phyloP scores from a whole-genome alignment of 1,140 invertebrate genomes.

The Nasonia vitripennis region DNA sequence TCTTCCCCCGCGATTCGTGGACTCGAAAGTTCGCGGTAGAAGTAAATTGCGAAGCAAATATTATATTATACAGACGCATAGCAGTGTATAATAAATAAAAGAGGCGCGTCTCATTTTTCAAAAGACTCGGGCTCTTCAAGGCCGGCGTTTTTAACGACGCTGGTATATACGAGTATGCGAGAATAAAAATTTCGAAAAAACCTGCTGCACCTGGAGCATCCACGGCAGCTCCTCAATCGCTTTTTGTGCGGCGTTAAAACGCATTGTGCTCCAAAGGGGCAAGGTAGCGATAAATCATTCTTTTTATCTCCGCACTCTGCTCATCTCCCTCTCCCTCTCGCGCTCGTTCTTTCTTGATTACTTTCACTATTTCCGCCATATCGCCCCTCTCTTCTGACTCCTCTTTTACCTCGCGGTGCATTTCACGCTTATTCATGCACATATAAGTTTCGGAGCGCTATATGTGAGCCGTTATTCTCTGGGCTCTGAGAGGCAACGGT shows the following conservation, averaged over 20 bases:
- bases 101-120: neutral
- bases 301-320: slow-evolving; percentile 36
- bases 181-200: slow-evolving; percentile 20
- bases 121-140: neutral
- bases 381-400: slow-evolving; percentile 8
- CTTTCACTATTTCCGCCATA: slow-evolving; percentile 45
- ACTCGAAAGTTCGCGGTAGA: neutral
- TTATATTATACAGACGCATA: neutral
- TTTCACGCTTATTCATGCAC: slow-evolving; percentile 36
- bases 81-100: neutral
- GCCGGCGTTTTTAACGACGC: neutral
- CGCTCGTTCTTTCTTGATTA: slow-evolving; percentile 28
- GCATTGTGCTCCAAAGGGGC: slow-evolving; percentile 34
- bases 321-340: slow-evolving; percentile 35
- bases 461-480: slow-evolving; percentile 24
- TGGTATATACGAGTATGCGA: neutral
- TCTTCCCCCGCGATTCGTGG: no score
- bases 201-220: slow-evolving; percentile 12
- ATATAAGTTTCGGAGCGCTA: neutral
- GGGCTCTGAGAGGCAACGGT: neutral
- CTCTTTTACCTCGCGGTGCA: slow-evolving; percentile 20
- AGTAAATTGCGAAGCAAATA: neutral
- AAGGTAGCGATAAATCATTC: slow-evolving; percentile 48
- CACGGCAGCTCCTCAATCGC: neutral
- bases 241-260: slow-evolving; percentile 31